Conservation (phyloP, 2,888 invertebrate genomes). For the Rhagium mordax region DNA sequence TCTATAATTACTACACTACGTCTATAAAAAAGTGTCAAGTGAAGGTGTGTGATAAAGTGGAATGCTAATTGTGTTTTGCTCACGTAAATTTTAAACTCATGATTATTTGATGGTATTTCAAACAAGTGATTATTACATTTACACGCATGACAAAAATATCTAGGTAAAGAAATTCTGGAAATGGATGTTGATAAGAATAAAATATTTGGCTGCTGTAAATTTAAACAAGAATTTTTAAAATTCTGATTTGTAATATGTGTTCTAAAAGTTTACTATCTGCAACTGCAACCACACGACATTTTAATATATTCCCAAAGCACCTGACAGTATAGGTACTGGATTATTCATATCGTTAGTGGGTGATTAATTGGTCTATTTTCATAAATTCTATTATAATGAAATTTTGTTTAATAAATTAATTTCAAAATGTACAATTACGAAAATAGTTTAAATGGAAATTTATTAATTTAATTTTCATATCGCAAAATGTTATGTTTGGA, state of each 20-base stretch:
- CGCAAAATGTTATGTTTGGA: conserved; percentile 12
- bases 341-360: conserved; percentile 19
- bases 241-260: too few species aligned
- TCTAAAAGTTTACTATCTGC: too few species aligned
- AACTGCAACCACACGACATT: not conserved
- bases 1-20: not conserved
- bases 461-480: conserved; percentile 22
- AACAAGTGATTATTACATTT: not conserved
- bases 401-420: conserved; percentile 28
- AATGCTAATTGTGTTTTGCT: conserved; percentile 1
- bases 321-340: not conserved
- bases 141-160: not conserved
- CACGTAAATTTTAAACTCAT: not conserved
- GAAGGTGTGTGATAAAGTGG: conserved; percentile 27
- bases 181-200: too few species aligned
- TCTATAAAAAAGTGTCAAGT: not conserved
- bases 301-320: not conserved
- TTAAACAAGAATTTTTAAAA: too few species aligned
- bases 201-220: too few species aligned
- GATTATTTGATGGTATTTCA: not conserved
- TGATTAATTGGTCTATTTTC: conserved; percentile 30
- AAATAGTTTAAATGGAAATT: conserved; percentile 24
- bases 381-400: conserved; percentile 33
- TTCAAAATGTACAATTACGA: conserved; percentile 16
- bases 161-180: too few species aligned